Percentiles rank a stretch among this genome's conserved stretches.
phyloP scores from a whole-genome alignment of 2,113 vertebrate genomes.

The Naja naja region DNA sequence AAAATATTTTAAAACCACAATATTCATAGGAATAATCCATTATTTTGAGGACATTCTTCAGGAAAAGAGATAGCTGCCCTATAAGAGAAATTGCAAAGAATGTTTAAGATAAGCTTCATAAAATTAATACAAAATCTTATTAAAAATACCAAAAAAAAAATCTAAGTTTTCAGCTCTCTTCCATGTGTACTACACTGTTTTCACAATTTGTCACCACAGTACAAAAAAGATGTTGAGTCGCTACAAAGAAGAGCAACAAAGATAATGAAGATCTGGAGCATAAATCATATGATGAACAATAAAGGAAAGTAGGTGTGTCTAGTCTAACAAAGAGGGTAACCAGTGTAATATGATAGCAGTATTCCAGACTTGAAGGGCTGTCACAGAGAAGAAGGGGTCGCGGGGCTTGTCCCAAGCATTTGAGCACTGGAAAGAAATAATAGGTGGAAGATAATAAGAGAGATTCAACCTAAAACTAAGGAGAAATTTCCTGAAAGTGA shows the following conservation, averaged over 20 bases:
- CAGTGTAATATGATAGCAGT: neutral
- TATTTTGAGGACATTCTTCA: neutral
- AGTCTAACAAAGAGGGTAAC: neutral
- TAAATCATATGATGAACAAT: neutral
- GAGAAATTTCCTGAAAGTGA: neutral
- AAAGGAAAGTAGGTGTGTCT: neutral
- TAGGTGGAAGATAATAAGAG: neutral
- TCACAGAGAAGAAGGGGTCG: no score
- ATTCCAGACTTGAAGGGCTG: neutral
- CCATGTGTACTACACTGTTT: neutral
- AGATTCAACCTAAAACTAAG: neutral
- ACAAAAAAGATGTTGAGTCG: neutral
- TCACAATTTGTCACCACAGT: neutral
- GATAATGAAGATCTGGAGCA: neutral
- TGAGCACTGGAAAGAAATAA: neutral
- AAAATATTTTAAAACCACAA: neutral
- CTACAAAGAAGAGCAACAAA: neutral
- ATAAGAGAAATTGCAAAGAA: neutral
- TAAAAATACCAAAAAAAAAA: neutral
- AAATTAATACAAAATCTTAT: neutral
- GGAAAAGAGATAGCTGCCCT: neutral
- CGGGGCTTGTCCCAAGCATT: neutral
- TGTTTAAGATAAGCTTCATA: neutral
- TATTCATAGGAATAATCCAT: neutral
- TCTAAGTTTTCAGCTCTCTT: neutral